Percentiles rank a stretch among this genome's conserved stretches.
Conservation (phyloP, 2,113 vertebrate genomes). For the Oxygymnocypris stewartii region DNA sequence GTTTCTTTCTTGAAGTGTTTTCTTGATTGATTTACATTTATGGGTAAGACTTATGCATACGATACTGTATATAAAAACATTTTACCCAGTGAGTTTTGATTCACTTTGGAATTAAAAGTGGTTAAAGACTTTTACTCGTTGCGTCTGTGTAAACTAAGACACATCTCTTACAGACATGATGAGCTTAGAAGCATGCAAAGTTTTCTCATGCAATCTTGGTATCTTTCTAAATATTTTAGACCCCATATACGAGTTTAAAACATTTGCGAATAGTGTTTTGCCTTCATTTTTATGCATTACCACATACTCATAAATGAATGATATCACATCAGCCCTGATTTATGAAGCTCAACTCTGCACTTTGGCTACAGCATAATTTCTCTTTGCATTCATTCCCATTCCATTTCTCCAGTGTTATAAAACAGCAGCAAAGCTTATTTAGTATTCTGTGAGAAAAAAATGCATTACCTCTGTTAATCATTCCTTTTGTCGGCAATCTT, state of each 20-base stretch:
- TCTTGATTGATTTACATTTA: background rate
- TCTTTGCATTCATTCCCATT: background rate
- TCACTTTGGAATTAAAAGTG: background rate
- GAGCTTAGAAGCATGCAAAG: background rate
- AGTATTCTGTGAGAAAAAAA: background rate
- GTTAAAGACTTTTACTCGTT: background rate
- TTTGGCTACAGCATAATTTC: conserved; percentile 16
- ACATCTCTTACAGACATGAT: background rate
- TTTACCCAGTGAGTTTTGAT: conserved; percentile 9
- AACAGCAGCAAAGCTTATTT: conserved; percentile 27
- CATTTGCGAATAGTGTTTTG: background rate
- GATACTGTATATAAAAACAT: background rate
- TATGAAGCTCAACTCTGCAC: background rate
- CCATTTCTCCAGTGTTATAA: conserved; percentile 23
- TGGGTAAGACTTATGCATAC: background rate
- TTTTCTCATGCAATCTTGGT: background rate
- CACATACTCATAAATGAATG: background rate
- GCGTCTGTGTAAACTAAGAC: background rate
- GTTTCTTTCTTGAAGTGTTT: background rate
- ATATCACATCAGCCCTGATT: background rate
- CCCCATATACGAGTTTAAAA: background rate
- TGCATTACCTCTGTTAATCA: conserved; percentile 48
- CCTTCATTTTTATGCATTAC: background rate
- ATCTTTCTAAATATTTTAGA: background rate
- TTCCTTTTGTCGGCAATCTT: conserved; percentile 35